Conservation (phyloP, 2,888 invertebrate species). For the Odiellus spinosus region DNA sequence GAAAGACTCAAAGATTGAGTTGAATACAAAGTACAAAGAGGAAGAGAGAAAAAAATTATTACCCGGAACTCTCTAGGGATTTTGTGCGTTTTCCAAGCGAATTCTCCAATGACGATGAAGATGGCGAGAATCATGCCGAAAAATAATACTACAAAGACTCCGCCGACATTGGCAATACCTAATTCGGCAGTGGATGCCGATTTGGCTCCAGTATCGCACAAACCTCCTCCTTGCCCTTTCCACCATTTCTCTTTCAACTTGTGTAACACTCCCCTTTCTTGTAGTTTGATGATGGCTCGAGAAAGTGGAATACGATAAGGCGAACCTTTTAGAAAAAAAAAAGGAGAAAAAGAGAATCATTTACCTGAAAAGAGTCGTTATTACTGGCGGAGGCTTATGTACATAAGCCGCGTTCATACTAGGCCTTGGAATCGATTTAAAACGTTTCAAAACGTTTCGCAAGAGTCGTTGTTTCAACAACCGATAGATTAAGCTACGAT, state of each 20-base stretch:
- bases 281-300: conserved; percentile 44
- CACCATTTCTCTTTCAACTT: conserved; percentile 37
- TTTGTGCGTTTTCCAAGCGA: conserved; percentile 21
- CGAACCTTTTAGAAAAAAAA: conserved; percentile 6
- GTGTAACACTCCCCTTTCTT: conserved; percentile 35
- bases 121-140: conserved; percentile 20
- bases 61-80: conserved; percentile 11
- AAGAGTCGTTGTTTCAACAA: too few species aligned
- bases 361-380: too few species aligned
- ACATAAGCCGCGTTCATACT: too few species aligned
- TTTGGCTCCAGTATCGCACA: conserved; percentile 15
- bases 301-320: conserved; percentile 42
- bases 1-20: too few species aligned
- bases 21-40: too few species aligned
- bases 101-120: conserved; percentile 20
- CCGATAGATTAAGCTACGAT: too few species aligned
- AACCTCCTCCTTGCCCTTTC: conserved; percentile 28
- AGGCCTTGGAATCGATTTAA: too few species aligned
- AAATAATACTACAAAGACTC: conserved; percentile 27
- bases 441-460: too few species aligned
- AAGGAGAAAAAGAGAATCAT: too few species aligned
- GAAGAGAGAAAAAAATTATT: too few species aligned
- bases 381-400: too few species aligned
- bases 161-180: conserved; percentile 26
- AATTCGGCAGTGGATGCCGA: conserved; percentile 16